Evolutionary conservation across 2,797 vertebrate genomes (phyloP), one percentile per base, ranked within the genome.

Genomic region (Phalanger gymnotis): DNA sequence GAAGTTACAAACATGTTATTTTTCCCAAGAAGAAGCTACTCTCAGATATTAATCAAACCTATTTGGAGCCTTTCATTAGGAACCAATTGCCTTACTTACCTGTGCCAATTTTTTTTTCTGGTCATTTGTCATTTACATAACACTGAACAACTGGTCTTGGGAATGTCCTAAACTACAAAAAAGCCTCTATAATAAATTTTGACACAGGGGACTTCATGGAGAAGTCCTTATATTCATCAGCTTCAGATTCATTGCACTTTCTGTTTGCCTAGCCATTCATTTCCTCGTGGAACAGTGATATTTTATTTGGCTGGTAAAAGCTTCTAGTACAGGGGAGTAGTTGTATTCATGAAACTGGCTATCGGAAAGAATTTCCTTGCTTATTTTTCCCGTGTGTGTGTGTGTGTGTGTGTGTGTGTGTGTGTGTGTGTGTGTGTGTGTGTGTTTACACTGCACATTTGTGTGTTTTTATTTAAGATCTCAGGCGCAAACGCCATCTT

Each of bases 241-340:
- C 96, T 97, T 97, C 96, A 98, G 99, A 99, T 99, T 99, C 99
- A 99, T 99, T 99, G 98, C 98, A 93, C 97, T 98, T 98, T 99
- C 98, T 99, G 99, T 99, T 99, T 99, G 98, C 98, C 98, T 98
- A 98, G 98, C 99, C 98, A 98, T 99, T 99, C 98, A 98, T 99
- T 99, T 99, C 99, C 99, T 99, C 98, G 98, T 99, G 99, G 99
- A 99, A 99, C 98, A 97, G 96, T 96, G 98, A 97, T 99, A 98
- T 99, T 99, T 99, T 99, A 99, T 99, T 99, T 99, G 99, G 99
- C 99, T 96, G 89, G 97, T 95, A 97, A 97, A 34, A 96, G 97
- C 97, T 98, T 92, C 96, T 97, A 98, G 98, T 98, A 99, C 99
- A 99, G 99, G 98, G 98, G 99, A 99, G 99, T 98, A 98, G 99